Evolutionary conservation across 1,140 invertebrate genomes (phyloP).

Genomic region (Cyclargus thomasi): DNA sequence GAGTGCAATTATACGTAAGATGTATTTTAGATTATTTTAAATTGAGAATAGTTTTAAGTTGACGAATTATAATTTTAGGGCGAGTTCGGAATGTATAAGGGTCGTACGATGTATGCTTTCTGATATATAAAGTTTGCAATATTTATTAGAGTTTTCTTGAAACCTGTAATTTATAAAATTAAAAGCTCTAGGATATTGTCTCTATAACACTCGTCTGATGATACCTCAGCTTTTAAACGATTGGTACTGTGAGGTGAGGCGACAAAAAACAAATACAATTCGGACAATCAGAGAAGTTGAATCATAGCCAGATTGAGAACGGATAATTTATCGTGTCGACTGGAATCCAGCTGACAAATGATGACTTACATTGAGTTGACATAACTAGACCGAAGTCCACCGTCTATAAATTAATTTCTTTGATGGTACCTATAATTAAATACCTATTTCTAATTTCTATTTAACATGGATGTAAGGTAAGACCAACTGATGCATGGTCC

Average conservation of each 20-base stretch:
- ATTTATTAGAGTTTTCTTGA: constrained; percentile 11
- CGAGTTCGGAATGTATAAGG: constrained; percentile 22
- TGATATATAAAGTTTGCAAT: constrained; percentile 39
- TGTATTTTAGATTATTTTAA: constrained; percentile 23
- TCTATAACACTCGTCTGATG: too few relatives aligned
- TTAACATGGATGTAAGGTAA: constrained; percentile 20
- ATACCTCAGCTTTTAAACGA: too few relatives aligned
- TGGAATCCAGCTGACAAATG: too few relatives aligned
- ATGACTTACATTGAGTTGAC: too few relatives aligned
- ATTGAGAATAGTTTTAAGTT: constrained; percentile 5
- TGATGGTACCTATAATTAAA: not conserved
- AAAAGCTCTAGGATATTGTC: not conserved
- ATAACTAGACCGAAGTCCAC: too few relatives aligned
- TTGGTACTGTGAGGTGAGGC: too few relatives aligned
- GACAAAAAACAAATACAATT: too few relatives aligned
- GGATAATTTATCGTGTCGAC: too few relatives aligned
- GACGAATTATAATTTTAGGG: constrained; percentile 21
- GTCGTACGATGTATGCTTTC: constrained; percentile 40
- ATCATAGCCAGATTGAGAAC: too few relatives aligned
- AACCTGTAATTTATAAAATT: not conserved
- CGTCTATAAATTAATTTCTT: too few relatives aligned
- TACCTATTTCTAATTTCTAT: not conserved
- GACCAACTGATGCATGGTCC: constrained; percentile 21
- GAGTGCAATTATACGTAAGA: constrained; percentile 18
- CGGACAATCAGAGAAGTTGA: too few relatives aligned